Evolutionary conservation across 2,113 vertebrate species (phyloP).

Genomic region (Apeltes quadracus): DNA sequence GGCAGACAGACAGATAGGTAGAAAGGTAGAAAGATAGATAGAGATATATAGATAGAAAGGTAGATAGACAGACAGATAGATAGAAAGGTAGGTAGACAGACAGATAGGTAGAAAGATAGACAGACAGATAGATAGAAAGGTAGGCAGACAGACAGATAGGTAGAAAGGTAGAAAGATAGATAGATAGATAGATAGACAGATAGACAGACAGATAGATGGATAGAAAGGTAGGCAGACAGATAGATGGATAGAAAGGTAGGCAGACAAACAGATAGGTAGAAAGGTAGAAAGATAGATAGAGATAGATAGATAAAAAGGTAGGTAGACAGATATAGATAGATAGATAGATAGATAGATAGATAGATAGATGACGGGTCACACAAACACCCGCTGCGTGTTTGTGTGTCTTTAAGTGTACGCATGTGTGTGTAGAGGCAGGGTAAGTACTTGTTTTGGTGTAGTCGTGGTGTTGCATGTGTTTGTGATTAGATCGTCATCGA

Average conservation of each 20-base stretch:
- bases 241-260: neutral
- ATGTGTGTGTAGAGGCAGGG: neutral
- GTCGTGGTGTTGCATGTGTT: constrained; percentile 40
- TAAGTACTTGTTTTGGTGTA: constrained; percentile 5
- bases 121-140: neutral
- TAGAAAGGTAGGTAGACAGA: no score
- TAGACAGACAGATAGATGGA: neutral
- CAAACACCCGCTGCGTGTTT: constrained; percentile 57
- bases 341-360: no score
- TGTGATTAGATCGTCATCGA: constrained; percentile 58
- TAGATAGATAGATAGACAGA: neutral
- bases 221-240: neutral
- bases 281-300: no score
- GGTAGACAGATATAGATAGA: no score
- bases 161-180: constrained; percentile 7
- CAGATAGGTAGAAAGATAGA: no score
- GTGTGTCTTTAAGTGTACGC: constrained; percentile 25
- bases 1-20: no score
- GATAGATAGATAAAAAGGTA: no score
- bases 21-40: neutral
- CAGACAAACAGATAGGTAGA: neutral
- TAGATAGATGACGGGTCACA: constrained; percentile 37
- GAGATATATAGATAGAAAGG: neutral
- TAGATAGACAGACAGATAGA: neutral
- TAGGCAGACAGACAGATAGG: neutral